Evolutionary conservation across 1,140 invertebrate genomes (phyloP), one percentile per base, ranked within the genome.

Genomic region (Planococcus citri): DNA sequence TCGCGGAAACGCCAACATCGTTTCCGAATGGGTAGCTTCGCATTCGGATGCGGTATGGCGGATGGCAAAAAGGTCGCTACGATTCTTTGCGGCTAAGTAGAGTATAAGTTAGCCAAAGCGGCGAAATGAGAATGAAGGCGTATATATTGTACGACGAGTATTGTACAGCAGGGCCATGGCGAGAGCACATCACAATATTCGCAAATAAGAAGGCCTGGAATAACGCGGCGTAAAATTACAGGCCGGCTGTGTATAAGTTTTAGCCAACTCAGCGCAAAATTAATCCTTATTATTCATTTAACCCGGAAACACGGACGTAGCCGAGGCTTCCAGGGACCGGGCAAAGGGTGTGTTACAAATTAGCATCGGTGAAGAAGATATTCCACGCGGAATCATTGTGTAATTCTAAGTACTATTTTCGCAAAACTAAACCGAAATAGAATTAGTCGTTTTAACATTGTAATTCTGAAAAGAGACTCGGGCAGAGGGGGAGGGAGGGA

Each of bases 251-350:
- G n/a, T 17, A 17, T 20, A 51, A 51, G 41, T 51, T 51, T 51
- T 20, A 51, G 41, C 41, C 41, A 20, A 51, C 12, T 51, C 41
- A 51, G 41, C 41, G 41, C 41, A 20, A 51, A 51, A 51, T 51
- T 51, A 51, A 51, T 51, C 41, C 41, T 51, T 51, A 51, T 51
- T 51, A 51, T 51, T 51, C 41, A 51, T 51, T 51, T 51, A 51
- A 51, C 6, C 12, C 41, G 41, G 41, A 51, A 51, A 51, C 41
- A 20, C 41, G 41, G 17, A 51, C n/a, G 41, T 9, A 12, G 29
- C 29, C 4, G 29, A 3, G 29, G 29, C 29, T 12, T 3, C 12
- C 12, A 6, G 29, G 29, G 4, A 12, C 29, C 4, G 4, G 3
- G 29, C 41, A 17, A 51, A 14, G 41, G 12, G 6, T 17, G 41